Evolutionary conservation across 2,888 invertebrate species (phyloP), one percentile per base, ranked within the genome.

Genomic region (Laspeyria flexula): DNA sequence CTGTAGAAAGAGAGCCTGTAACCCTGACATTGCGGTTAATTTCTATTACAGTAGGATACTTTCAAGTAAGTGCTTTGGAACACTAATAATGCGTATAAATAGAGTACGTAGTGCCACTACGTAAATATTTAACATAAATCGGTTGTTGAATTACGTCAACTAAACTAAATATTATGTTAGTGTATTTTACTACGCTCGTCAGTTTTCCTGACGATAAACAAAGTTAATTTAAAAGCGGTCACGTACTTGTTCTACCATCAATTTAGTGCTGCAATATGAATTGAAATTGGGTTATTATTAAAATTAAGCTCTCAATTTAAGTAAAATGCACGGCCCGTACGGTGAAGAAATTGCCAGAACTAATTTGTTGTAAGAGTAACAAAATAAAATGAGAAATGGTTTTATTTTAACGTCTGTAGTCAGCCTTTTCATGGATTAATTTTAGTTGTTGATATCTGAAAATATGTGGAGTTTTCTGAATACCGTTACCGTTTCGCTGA

Each of bases 241-340:
- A 60, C 64, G 65, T 60, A 52, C 29, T 35, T 10, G 48, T 35
- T 33, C 39, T 58, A 50, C 45, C 49, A 52, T 48, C 47, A 63
- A 71, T 61, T 67, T 59, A 55, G 51, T 42, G 46, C 43, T 54
- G 47, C 57, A 61, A 43, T 61, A 52, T 51, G 66, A 75, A 75
- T 73, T 67, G 63, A 55, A 74, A 75, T 71, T 45, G 65, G 52
- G 42, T 55, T 69, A 71, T 71, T 71, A 72, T 73, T 72, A 59
- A 65, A 76, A 71, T 75, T 58, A 48, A 39, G 46, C 49, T 38
- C 44, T 38, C 43, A 58, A 60, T 56, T 61, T 56, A 33, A 60
- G 38, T 44, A 27, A 52, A 44, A 37, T 51, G 30, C 15, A 38
- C 30, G 11, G 35, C 21, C 23, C 5, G 25, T 30, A 35, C 30